Percentiles rank a stretch among this genome's conserved stretches.
Conservation (phyloP, 1,140 invertebrate species). For the Proctacanthus coquilletti region DNA sequence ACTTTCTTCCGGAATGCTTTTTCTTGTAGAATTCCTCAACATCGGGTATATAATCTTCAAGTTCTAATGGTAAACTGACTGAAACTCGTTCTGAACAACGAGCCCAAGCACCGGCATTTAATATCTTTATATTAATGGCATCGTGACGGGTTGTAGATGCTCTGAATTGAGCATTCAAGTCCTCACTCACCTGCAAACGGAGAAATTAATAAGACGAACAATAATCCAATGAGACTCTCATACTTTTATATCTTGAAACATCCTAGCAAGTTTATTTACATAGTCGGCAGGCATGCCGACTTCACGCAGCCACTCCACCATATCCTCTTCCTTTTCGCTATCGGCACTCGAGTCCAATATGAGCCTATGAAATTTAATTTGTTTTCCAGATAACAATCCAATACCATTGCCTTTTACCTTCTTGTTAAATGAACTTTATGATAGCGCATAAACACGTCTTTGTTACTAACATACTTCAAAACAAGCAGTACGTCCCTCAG, state of each 20-base stretch:
- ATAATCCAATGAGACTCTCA: neutral
- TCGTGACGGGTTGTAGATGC: slow-evolving; percentile 48
- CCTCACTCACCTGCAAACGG: slow-evolving; percentile 51
- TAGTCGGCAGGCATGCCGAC: slow-evolving; percentile 99
- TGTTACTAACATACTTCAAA: slow-evolving; percentile 98
- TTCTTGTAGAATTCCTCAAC: slow-evolving; percentile 90
- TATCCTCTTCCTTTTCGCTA: slow-evolving; percentile 98
- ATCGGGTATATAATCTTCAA: slow-evolving; percentile 97
- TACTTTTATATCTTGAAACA: slow-evolving; percentile 98
- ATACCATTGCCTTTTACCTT: slow-evolving; percentile 77
- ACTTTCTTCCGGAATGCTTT: slow-evolving; percentile 94
- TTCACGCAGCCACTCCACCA: slow-evolving; percentile 91
- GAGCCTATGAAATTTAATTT: slow-evolving; percentile 30
- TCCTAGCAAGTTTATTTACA: slow-evolving; percentile 92
- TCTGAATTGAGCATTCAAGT: slow-evolving; percentile 91
- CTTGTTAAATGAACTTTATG: slow-evolving; percentile 97
- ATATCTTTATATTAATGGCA: slow-evolving; percentile 80
- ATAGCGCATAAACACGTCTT: slow-evolving; percentile 99
- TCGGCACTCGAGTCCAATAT: slow-evolving; percentile 95
- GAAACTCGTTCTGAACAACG: slow-evolving; percentile 84
- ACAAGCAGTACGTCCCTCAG: slow-evolving; percentile 87
- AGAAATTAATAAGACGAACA: neutral
- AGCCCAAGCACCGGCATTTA: slow-evolving; percentile 98
- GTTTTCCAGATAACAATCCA: too few relatives aligned
- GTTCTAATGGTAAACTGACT: slow-evolving; percentile 87